Base-by-base conservation (phyloP, 1,140 invertebrate genomes). In the Heliothis subflexa region DNA sequence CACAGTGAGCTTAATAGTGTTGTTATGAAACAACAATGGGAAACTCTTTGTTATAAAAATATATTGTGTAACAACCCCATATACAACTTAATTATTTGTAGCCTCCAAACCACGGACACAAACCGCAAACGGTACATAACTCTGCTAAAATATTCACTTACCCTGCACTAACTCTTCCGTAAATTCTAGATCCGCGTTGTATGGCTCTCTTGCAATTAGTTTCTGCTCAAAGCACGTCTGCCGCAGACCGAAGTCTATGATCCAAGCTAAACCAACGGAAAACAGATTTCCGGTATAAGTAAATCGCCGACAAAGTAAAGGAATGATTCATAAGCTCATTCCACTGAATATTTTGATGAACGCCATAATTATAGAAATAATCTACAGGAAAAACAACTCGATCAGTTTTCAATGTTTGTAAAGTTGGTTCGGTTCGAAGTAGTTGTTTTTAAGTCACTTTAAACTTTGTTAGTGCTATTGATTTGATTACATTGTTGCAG, bases 141-240 rank as follows among this genome's bases (percentile, higher is more conserved):
- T 7, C 33, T 9, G 33, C 33, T 40, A 40, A 40, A 40, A 40
- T 40, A 40, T 40, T 40, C 33, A 40, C 33, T 40, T 45, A 10
- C 33, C 25, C 4, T 18, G 4, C 28, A 45, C 14, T 2, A 3
- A 12, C 28, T 0, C 47, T 68, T 79, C 66, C 21, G 28, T 25
- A 21, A 70, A 40, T 62, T 83, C 13, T 90, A 88, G 21, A 83
- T 89, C 89, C 25, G 40, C 73, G 89, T 89, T 83, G 82, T 87
- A 89, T 92, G 88, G 90, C 86, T 90, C 86, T 91, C 89, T 91
- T 92, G 91, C 91, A 93, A 93, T 93, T 93, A 93, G 91, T 93
- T 93, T 91, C 90, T 87, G 91, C 90, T 91, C 91, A 92, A 92
- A 92, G 91, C 90, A 89, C 89, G 90, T 92, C 91, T 86, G 88